Conservation (phyloP, 2,113 vertebrate species). For the Isurus oxyrinchus region DNA sequence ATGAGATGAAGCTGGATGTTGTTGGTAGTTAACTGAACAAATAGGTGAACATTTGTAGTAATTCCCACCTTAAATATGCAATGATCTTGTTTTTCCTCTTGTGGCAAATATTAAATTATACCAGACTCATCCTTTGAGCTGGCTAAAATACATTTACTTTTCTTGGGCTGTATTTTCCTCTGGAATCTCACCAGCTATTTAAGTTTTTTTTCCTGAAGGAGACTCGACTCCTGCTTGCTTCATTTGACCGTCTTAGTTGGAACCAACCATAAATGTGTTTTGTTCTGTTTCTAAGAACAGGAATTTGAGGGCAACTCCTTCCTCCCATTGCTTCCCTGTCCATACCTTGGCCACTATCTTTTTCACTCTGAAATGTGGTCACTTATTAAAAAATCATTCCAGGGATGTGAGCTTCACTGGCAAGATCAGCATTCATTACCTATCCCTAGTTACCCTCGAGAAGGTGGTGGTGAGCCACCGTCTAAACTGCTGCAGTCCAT, state of each 20-base stretch:
- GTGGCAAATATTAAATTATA: background rate
- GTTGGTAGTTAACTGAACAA: background rate
- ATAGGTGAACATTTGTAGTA: background rate
- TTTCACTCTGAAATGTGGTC: background rate
- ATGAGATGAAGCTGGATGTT: background rate
- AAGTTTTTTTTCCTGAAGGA: background rate
- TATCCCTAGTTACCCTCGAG: background rate
- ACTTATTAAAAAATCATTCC: background rate
- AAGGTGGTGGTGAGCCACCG: background rate
- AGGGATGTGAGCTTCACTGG: background rate
- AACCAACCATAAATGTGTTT: background rate
- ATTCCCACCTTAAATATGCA: background rate
- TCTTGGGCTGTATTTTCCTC: background rate
- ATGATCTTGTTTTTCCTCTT: background rate
- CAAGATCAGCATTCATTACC: background rate
- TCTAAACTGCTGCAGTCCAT: background rate
- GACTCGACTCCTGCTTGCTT: background rate
- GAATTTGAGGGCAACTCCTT: background rate
- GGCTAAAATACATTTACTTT: background rate
- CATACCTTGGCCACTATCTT: background rate
- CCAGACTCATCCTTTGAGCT: background rate
- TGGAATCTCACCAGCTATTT: background rate
- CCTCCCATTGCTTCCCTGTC: background rate
- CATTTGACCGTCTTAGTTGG: background rate
- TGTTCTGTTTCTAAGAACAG: background rate